These are phyloP conservation scores for Ceratitis capitata DNA, from an alignment of 1,140 invertebrate genomes.

Conservation along the genomic window DNA sequence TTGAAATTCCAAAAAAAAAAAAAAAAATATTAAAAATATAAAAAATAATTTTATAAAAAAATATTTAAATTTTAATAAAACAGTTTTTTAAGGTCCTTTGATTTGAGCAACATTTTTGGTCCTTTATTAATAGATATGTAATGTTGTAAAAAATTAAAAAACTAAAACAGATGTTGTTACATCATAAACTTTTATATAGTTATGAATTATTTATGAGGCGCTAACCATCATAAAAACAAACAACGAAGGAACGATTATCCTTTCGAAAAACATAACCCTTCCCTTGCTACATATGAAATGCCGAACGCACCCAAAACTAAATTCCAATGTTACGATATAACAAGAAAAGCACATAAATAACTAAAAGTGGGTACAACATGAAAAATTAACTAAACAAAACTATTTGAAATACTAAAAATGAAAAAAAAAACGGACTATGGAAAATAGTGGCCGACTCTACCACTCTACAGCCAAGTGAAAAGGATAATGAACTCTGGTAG, in stretches of 20 bases:
- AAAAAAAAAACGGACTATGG: neutral
- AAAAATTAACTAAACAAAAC: neutral
- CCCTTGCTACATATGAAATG: neutral
- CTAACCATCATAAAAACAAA: neutral
- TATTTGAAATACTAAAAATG: neutral
- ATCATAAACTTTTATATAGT: conserved; percentile 4
- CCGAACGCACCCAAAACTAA: neutral
- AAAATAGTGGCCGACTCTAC: neutral
- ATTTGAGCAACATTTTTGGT: too few species aligned
- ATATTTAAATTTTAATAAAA: too few species aligned
- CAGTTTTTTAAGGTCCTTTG: too few species aligned
- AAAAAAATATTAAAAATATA: too few species aligned
- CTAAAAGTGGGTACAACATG: neutral
- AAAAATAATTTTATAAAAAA: too few species aligned
- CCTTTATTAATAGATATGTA: too few species aligned
- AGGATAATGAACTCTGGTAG: conserved; percentile 9
- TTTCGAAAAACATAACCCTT: neutral
- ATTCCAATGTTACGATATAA: neutral
- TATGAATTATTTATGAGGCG: neutral
- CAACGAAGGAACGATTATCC: neutral
- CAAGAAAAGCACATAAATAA: neutral
- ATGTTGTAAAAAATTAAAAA: too few species aligned
- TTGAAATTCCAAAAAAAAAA: too few species aligned
- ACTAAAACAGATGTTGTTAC: conserved; percentile 5
- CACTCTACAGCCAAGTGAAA: neutral